Evolutionary conservation across 2,888 invertebrate genomes (phyloP).

Genomic region (Zaprionus obscuricornis): DNA sequence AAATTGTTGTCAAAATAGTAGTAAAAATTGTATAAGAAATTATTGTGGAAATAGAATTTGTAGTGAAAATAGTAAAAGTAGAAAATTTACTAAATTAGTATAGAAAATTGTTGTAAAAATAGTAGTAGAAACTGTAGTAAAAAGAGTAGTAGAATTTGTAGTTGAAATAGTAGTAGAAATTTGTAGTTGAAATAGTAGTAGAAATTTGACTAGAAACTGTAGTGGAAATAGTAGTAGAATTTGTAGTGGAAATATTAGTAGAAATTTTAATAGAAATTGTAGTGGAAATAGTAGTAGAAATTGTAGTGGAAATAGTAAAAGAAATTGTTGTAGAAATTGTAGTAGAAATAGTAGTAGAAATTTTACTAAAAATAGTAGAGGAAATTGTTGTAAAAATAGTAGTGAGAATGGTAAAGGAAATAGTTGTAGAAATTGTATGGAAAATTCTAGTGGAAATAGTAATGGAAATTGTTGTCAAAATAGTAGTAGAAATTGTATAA

Average conservation of each 20-base stretch:
- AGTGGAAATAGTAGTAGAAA: not conserved
- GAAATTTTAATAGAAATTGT: not conserved
- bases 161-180: not conserved
- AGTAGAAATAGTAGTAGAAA: not conserved
- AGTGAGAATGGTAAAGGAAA: too few species aligned
- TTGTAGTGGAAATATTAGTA: too few species aligned
- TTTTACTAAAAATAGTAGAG: not conserved
- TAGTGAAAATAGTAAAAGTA: not conserved
- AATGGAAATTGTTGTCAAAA: not conserved
- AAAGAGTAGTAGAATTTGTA: not conserved
- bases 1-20: not conserved
- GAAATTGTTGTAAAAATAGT: not conserved
- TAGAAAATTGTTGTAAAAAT: not conserved
- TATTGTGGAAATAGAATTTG: not conserved
- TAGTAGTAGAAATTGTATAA: not conserved
- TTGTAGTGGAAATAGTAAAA: not conserved
- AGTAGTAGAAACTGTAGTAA: not conserved
- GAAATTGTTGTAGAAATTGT: not conserved
- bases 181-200: too few species aligned
- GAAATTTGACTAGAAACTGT: too few species aligned
- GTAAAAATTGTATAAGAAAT: not conserved
- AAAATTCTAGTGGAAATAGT: not conserved
- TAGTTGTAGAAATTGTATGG: not conserved
- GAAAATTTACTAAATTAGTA: not conserved
- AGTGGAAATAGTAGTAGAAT: not conserved